Conservation (phyloP, 2,888 invertebrate genomes). For the Dilophus febrilis region DNA sequence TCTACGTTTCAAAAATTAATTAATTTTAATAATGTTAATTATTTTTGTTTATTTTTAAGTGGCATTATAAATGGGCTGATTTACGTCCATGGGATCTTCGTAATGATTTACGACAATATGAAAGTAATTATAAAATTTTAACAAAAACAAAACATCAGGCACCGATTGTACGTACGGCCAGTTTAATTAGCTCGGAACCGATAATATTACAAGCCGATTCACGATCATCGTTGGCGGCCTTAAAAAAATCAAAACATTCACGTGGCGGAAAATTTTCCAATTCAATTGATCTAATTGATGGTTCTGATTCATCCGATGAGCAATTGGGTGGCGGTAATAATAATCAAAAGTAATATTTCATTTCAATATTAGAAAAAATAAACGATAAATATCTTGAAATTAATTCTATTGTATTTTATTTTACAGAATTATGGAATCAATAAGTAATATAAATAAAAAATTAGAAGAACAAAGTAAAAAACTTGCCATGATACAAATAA, state of each 20-base stretch:
- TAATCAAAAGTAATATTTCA: too few relatives aligned
- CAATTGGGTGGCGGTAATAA: constrained; percentile 13
- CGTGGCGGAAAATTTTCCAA: constrained; percentile 32
- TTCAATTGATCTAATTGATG: constrained; percentile 33
- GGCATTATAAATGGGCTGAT: constrained; percentile 64
- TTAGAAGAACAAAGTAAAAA: constrained; percentile 35
- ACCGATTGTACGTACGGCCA: constrained; percentile 52
- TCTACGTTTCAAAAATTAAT: too few relatives aligned
- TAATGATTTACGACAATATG: constrained; percentile 76
- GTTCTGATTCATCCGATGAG: constrained; percentile 32
- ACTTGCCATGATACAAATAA: constrained; percentile 24
- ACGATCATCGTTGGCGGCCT: constrained; percentile 32
- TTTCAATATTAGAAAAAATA: too few relatives aligned
- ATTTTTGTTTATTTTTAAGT: constrained; percentile 26
- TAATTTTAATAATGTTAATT: too few relatives aligned
- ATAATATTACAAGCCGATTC: constrained; percentile 33
- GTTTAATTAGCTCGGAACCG: constrained; percentile 49
- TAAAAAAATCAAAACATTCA: constrained; percentile 32
- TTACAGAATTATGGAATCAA: constrained; percentile 33
- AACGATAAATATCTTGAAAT: too few relatives aligned
- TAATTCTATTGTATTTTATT: too few relatives aligned
- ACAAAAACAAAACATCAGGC: constrained; percentile 62
- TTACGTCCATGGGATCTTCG: constrained; percentile 75
- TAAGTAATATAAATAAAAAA: constrained; percentile 33
- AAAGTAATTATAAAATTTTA: constrained; percentile 60